Conservation (phyloP, 2,888 invertebrate genomes). For the Timema cristinae region DNA sequence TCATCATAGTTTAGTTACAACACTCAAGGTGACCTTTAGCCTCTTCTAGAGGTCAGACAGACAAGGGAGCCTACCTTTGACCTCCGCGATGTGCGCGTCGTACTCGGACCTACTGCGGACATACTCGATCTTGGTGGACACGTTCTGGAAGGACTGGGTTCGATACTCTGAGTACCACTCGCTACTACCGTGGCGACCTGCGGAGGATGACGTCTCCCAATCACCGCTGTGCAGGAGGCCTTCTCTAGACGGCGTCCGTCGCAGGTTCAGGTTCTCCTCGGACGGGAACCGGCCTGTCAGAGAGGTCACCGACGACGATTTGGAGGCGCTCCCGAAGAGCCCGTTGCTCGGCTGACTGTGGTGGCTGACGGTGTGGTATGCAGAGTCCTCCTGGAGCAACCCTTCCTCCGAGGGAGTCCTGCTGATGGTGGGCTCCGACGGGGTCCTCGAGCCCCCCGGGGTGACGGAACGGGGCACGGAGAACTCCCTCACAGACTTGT, state of each 20-base stretch:
- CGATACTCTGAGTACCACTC: constrained; percentile 59
- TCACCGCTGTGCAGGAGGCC: constrained; percentile 35
- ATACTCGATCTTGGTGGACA: constrained; percentile 65
- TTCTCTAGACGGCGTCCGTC: constrained; percentile 27
- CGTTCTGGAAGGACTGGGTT: constrained; percentile 58
- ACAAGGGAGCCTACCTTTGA: constrained; percentile 61
- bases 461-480: constrained; percentile 33
- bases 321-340: constrained; percentile 45
- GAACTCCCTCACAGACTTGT: constrained; percentile 59
- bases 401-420: constrained; percentile 55
- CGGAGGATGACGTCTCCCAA: constrained; percentile 32
- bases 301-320: constrained; percentile 52
- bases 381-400: constrained; percentile 51
- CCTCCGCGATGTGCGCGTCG: constrained; percentile 81
- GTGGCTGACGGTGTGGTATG: constrained; percentile 54
- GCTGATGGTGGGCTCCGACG: constrained; percentile 37
- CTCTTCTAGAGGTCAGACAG: no score
- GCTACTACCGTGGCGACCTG: not conserved
- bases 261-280: constrained; percentile 48
- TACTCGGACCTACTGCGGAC: constrained; percentile 77
- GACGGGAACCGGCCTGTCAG: constrained; percentile 51
- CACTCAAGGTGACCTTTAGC: no score
- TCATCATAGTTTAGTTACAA: no score
- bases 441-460: constrained; percentile 36
- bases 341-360: constrained; percentile 31